These are phyloP conservation scores for Bujurquina vittata DNA, from an alignment of 2,113 vertebrate genomes.

Conservation along the genomic window DNA sequence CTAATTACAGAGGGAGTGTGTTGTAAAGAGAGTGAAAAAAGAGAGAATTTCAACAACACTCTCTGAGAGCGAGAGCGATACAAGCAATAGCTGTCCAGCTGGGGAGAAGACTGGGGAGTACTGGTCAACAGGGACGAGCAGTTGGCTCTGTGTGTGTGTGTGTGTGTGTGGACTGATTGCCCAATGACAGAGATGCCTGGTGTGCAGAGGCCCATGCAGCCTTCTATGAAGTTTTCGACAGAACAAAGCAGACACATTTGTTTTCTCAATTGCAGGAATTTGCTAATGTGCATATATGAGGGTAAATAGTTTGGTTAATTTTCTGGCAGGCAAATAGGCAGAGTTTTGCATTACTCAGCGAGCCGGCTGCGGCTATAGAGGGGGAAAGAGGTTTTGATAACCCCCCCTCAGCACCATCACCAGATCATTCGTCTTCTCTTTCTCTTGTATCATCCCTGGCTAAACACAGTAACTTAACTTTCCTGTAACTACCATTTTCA, in stretches of 20 bases:
- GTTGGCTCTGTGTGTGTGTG: conserved; percentile 34
- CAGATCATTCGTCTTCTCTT: background rate
- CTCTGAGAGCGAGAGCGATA: conserved; percentile 21
- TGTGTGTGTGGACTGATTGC: conserved; percentile 35
- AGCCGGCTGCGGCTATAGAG: conserved; percentile 58
- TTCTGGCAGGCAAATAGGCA: conserved; percentile 64
- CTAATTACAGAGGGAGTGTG: conserved; percentile 13
- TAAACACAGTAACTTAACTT: conserved; percentile 21
- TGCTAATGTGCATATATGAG: conserved; percentile 72
- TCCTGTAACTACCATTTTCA: conserved; percentile 5
- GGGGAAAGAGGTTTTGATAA: conserved; percentile 35
- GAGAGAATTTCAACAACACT: conserved; percentile 15
- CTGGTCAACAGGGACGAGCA: conserved; percentile 44
- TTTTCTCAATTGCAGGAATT: conserved; percentile 79
- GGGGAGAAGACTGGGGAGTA: conserved; percentile 43
- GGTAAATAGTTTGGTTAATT: conserved; percentile 77
- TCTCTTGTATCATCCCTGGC: conserved; percentile 20
- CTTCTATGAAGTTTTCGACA: conserved; percentile 68
- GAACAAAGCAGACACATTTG: conserved; percentile 76
- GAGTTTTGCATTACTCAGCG: conserved; percentile 31
- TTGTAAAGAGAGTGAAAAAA: conserved; percentile 22
- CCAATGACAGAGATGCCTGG: conserved; percentile 69
- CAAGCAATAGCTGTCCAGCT: conserved; percentile 55
- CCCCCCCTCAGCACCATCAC: background rate
- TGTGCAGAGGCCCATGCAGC: conserved; percentile 72